Conservation (phyloP, 35 echinoderm and acorn worm species). For the Nesometra sesokonis region DNA sequence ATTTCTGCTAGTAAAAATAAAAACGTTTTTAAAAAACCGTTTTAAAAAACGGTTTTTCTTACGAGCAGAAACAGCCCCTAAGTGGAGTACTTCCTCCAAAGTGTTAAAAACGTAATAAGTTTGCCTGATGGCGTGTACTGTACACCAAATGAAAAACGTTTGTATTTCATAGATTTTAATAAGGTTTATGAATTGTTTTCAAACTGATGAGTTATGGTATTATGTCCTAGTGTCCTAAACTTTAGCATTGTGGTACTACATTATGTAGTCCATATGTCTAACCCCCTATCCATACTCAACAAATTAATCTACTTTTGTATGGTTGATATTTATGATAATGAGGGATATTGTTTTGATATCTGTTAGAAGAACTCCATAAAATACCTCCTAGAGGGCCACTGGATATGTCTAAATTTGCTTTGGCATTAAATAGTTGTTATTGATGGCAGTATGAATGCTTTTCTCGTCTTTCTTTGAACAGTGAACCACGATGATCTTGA, state of each 20-base stretch:
- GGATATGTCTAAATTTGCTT: background rate
- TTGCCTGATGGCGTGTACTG: too few species aligned
- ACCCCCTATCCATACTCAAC: background rate
- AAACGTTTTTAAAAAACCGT: too few species aligned
- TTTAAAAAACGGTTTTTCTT: too few species aligned
- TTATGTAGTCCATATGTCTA: background rate
- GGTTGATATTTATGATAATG: background rate
- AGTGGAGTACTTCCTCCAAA: background rate
- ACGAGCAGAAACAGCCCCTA: too few species aligned
- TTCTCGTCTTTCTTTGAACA: background rate
- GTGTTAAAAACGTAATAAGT: too few species aligned
- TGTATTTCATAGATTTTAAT: too few species aligned
- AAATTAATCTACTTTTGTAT: background rate
- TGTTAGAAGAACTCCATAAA: background rate
- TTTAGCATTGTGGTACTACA: background rate
- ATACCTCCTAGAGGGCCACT: too few species aligned
- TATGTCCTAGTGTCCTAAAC: background rate
- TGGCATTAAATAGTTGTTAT: background rate
- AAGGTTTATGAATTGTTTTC: too few species aligned
- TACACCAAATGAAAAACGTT: too few species aligned
- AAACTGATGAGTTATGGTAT: too few species aligned
- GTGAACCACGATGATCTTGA: background rate
- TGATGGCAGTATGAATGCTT: background rate
- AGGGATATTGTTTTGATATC: background rate
- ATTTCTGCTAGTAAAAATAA: too few species aligned